Evolutionary conservation across 2,113 vertebrate genomes (phyloP), one percentile per base, ranked within the genome.

Genomic region (Eulemur rufifrons): DNA sequence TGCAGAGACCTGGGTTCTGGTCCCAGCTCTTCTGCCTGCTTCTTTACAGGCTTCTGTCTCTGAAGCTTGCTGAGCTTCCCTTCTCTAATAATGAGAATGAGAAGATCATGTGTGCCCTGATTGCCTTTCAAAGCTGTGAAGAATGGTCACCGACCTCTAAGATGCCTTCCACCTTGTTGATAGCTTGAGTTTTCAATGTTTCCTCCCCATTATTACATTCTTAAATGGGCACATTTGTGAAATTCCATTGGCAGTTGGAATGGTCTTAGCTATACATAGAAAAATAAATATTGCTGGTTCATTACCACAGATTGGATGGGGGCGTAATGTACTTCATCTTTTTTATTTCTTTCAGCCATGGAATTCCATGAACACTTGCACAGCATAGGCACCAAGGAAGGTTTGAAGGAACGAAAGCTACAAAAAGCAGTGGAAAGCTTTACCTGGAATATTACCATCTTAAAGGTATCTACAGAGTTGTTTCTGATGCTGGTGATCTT

Each of bases 391-490:
- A 97, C 99, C 97, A 99, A 99, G 98, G 99, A 99, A 97, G 99
- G 99, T 1, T 88, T 99, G 94, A 99, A 99, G 98, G 99, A 99
- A 82, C 98, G 99, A 94, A 99, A 99, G 97, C 98, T 99, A 61
- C 99, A 99, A 71, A 99, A 99, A 97, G 99, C 99, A 0, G 98
- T 99, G 96, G 99, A 99, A 99, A 99, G 99, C 98, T 99, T 99
- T 97, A 99, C 99, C 0, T 99, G 99, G 99, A 99, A 99, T 97
- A 99, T 99, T 97, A 99, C 99, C 74, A 99, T 99, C 96, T 97
- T 99, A 86, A 99, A 99, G 99, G 99, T 99, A 98, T 97, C 47
- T 34, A 0, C 66, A 2, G 42, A 20, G 32, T 82, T n/a, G 20
- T 15, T 45, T 66, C 78, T 18, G 23, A 12, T 8, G 54, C 63